Evolutionary conservation across 2,113 vertebrate species (phyloP).

Genomic region (Hemiprocne comata): DNA sequence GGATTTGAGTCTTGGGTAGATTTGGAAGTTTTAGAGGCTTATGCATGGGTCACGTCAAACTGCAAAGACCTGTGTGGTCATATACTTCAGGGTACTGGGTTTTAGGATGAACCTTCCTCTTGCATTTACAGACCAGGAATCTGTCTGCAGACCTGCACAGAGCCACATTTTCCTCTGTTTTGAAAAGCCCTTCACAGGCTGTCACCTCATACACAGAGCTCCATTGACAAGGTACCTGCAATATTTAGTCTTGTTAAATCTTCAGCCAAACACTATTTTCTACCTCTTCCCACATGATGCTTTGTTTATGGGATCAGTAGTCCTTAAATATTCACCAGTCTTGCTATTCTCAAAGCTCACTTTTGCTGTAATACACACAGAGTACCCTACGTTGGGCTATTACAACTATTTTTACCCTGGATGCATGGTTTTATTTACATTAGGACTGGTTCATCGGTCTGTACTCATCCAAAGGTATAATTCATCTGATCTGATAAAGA

Average conservation of each 20-base stretch:
- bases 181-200: neutral
- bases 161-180: neutral
- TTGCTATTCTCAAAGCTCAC: neutral
- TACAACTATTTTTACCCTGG: neutral
- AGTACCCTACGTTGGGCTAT: neutral
- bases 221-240: neutral
- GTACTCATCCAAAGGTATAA: neutral
- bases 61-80: neutral
- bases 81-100: neutral
- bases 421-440: neutral
- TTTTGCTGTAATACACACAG: neutral
- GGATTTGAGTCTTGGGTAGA: neutral
- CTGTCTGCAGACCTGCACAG: neutral
- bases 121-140: neutral
- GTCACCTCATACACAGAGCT: neutral
- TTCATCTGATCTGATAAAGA: neutral
- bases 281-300: neutral
- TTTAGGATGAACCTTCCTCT: neutral
- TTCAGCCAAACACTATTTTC: neutral
- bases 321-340: neutral
- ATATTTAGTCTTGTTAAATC: neutral
- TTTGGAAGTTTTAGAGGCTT: neutral
- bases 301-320: neutral
- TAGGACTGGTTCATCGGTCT: neutral
- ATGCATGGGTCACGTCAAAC: neutral